Percentiles rank a stretch among this genome's conserved stretches.
phyloP scores from a whole-genome alignment of 2,797 vertebrate genomes.

The Carcharodon carcharias region DNA sequence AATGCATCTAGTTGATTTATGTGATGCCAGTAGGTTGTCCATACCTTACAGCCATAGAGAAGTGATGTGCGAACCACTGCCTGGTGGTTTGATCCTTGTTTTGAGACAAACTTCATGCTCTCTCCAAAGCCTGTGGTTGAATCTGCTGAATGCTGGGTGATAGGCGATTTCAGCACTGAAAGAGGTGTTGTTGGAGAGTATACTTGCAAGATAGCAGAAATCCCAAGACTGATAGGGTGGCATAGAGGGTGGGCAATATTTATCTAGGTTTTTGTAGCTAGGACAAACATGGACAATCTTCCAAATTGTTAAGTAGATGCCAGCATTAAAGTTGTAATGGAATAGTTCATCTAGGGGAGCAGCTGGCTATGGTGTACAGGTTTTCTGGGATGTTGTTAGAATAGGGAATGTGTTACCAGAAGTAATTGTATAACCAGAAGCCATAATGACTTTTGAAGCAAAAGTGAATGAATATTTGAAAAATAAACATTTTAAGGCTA shows the following conservation, averaged over 20 bases:
- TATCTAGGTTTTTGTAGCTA: not conserved
- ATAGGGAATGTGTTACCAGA: not conserved
- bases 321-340: not conserved
- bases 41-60: too few species aligned
- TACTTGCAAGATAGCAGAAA: too few species aligned
- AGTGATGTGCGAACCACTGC: too few species aligned
- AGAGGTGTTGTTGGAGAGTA: too few species aligned
- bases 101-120: too few species aligned
- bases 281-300: not conserved
- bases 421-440: too few species aligned
- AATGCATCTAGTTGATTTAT: too few species aligned
- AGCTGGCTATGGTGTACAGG: not conserved
- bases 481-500: not conserved
- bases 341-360: not conserved
- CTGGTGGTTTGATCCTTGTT: too few species aligned
- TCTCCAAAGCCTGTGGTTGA: too few species aligned
- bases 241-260: not conserved
- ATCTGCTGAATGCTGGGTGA: too few species aligned
- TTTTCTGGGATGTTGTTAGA: not conserved
- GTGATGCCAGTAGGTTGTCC: too few species aligned
- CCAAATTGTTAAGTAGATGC: not conserved
- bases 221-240: not conserved
- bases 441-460: not conserved
- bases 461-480: not conserved
- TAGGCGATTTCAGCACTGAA: too few species aligned